Evolutionary conservation across 1,140 invertebrate genomes (phyloP).

Genomic region (Tribolium castaneum): DNA sequence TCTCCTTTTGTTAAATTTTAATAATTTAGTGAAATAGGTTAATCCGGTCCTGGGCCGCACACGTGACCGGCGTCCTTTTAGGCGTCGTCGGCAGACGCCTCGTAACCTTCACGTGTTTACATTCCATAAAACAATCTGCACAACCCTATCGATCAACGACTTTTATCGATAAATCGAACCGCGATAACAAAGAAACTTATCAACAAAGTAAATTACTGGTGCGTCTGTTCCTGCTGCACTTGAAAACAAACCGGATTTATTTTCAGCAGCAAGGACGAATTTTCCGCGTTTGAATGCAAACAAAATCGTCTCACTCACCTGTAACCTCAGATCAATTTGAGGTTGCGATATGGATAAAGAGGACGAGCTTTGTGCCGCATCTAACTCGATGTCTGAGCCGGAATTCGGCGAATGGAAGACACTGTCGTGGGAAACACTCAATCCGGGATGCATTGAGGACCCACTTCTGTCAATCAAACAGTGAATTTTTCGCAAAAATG

Average conservation of each 20-base stretch:
- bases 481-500: background rate
- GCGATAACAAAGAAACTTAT: background rate
- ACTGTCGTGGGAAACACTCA: conserved; percentile 82
- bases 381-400: conserved; percentile 62
- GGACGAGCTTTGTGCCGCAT: conserved; percentile 62
- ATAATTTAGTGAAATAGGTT: background rate
- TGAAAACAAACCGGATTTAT: conserved; percentile 6
- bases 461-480: conserved; percentile 51
- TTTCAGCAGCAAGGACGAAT: conserved; percentile 1
- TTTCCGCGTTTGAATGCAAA: background rate
- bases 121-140: conserved; percentile 26
- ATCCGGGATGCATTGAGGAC: conserved; percentile 64
- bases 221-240: background rate
- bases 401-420: conserved; percentile 73
- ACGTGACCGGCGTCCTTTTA: background rate
- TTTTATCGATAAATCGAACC: background rate
- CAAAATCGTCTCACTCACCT: conserved; percentile 52
- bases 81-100: conserved; percentile 10
- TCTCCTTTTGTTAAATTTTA: too few relatives aligned
- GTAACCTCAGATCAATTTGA: conserved; percentile 57
- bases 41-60: background rate
- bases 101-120: conserved; percentile 30
- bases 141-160: background rate
- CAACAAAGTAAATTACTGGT: background rate
- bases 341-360: conserved; percentile 62